Conservation (phyloP, 2,888 invertebrate genomes). For the Lithodes maja region DNA sequence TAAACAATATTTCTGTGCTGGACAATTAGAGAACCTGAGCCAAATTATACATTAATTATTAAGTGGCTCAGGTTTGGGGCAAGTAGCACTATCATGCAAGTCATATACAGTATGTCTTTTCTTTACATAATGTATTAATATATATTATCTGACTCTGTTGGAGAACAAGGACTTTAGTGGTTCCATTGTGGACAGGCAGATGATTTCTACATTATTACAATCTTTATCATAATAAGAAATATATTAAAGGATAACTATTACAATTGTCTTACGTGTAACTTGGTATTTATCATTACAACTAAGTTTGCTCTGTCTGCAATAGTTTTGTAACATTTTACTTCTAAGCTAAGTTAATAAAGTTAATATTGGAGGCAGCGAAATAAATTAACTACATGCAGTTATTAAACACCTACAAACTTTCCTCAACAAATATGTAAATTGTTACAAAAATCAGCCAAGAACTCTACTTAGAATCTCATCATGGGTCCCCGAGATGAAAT, state of each 20-base stretch:
- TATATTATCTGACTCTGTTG: constrained; percentile 61
- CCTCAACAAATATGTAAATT: too few relatives aligned
- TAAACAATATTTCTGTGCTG: constrained; percentile 5
- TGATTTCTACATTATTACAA: constrained; percentile 13
- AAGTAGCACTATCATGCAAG: constrained; percentile 60
- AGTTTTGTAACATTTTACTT: too few relatives aligned
- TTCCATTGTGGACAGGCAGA: constrained; percentile 40
- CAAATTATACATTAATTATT: not conserved
- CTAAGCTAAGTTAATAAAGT: too few relatives aligned
- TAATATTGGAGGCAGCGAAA: too few relatives aligned
- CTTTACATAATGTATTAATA: not conserved
- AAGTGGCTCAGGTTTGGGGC: constrained; percentile 19
- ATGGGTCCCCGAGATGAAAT: not conserved
- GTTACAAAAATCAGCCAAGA: not conserved
- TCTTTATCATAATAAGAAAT: not conserved
- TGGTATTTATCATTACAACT: too few relatives aligned
- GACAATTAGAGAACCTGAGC: constrained; percentile 2
- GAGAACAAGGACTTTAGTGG: constrained; percentile 56
- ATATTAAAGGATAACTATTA: too few relatives aligned
- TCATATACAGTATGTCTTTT: not conserved
- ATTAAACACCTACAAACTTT: too few relatives aligned
- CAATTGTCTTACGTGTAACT: too few relatives aligned
- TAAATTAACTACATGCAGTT: too few relatives aligned
- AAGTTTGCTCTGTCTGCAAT: too few relatives aligned
- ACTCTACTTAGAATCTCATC: not conserved